A percentile compares a stretch with the other conserved stretches of the same genome.
These are phyloP conservation scores for Diplogasteroides magnus DNA, from an alignment of 1,140 invertebrate species.

Conservation along the genomic window DNA sequence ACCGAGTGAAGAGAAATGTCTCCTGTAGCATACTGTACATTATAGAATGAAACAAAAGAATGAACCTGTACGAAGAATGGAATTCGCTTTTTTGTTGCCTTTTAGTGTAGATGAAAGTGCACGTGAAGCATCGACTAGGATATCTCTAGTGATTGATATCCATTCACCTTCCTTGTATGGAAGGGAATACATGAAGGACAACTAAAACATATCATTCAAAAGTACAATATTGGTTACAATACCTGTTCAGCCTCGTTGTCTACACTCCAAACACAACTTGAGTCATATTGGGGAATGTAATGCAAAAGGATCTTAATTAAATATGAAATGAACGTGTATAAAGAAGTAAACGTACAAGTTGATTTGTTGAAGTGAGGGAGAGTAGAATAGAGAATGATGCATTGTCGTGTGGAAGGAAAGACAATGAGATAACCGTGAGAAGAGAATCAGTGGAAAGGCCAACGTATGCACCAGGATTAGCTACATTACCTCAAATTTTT, in stretches of 20 bases:
- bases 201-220: constrained; percentile 12
- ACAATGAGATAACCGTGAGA: constrained; percentile 27
- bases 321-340: constrained; percentile 3
- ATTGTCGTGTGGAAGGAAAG: constrained; percentile 26
- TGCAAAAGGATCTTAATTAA: constrained; percentile 25
- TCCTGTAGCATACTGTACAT: constrained; percentile 3
- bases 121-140: constrained; percentile 86
- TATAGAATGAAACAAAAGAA: neutral
- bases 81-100: constrained; percentile 25
- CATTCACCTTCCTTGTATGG: constrained; percentile 63
- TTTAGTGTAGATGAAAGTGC: constrained; percentile 64
- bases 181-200: constrained; percentile 63
- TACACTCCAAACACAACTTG: constrained; percentile 34
- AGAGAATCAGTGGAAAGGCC: constrained; percentile 20
- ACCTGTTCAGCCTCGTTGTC: constrained; percentile 18
- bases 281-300: constrained; percentile 27
- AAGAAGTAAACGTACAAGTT: neutral
- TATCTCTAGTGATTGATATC: constrained; percentile 80
- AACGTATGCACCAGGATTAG: constrained; percentile 23
- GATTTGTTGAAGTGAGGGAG: neutral
- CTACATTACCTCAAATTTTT: constrained; percentile 15
- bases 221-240: neutral
- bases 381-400: constrained; percentile 33
- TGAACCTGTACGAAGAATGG: constrained; percentile 17
- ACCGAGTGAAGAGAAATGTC: constrained; percentile 67